Conservation (phyloP, 1,140 invertebrate genomes). For the Odontomachus brunneus region DNA sequence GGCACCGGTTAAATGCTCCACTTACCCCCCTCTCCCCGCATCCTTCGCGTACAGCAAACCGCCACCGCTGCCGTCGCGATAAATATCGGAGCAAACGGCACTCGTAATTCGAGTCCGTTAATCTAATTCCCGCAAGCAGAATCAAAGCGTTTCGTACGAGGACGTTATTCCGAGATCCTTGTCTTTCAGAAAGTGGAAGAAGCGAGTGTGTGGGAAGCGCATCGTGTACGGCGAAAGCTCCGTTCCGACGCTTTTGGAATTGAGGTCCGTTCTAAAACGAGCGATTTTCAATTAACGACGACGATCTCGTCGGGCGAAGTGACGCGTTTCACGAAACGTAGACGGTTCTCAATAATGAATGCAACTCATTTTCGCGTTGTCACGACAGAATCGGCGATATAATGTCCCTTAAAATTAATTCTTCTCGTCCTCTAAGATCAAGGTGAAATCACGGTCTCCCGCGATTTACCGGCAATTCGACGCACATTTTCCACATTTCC, state of each 20-base stretch:
- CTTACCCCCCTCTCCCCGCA: no score
- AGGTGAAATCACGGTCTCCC: background rate
- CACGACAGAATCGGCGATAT: background rate
- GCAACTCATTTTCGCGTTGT: background rate
- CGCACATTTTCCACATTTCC: background rate
- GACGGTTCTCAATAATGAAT: background rate
- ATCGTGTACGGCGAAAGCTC: no score
- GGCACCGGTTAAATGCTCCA: constrained; percentile 7
- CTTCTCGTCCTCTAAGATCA: background rate
- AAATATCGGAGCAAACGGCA: constrained; percentile 21
- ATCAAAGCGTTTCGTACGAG: no score
- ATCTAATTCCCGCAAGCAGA: constrained; percentile 6
- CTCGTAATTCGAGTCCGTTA: background rate
- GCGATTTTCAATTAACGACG: background rate
- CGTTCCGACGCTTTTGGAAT: no score
- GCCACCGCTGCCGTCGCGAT: background rate
- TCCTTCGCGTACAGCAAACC: no score
- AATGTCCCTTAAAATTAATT: constrained; percentile 3
- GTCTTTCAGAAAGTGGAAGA: no score
- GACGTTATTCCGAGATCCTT: no score
- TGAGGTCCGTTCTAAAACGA: background rate
- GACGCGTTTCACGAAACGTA: no score
- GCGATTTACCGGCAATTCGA: constrained; percentile 14
- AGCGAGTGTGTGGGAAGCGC: no score
- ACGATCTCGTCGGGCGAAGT: background rate